Base-by-base conservation (phyloP, 2,797 vertebrate species). In the Myotis myotis region DNA sequence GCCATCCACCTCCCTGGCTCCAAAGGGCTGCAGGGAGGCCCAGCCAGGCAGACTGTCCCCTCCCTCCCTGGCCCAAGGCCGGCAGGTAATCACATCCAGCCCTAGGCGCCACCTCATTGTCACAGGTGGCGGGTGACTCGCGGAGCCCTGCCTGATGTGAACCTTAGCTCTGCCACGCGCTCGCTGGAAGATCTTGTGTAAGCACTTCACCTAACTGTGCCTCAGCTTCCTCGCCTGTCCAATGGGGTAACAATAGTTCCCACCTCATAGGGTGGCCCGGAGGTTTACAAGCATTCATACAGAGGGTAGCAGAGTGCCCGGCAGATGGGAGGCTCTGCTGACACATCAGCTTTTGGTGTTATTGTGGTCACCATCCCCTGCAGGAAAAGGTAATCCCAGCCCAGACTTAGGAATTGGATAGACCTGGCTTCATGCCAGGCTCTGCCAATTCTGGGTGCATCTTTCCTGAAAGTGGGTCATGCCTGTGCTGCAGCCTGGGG, bases 231-330 rank as follows among this genome's bases (percentile, higher is more conserved):
- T 70, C 38, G 10, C 22, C 49, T 86, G 66, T 55, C 55, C 64
- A 75, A 20, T 8, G 15, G 57, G 28, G n/a, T 3, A 4, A 51
- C 30, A 36, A 16, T 13, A 33, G 57, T 41, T 70, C 38, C 38
- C 2, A 28, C 25, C 16, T 30, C 38, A 44, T 0, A 8, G 41
- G 15, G 30, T 17, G 16, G 44, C 25, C 64, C 53, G 2, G 57
- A 49, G 82, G 23, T 13, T 89, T 36, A 33, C 41, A 80, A 49
- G 25, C 4, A 5, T 51, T 33, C 28, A 2, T 6, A 19, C 9
- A 4, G 2, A n/a, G 38, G n/a, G 8, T 8, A n/a, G 75, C 44
- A 28, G n/a, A 47, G 55, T 0, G 1, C 23, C 30, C 0, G 6
- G 23, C 38, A 28, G 1, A 36, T 11, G 2, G 19, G 23, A n/a